Conservation (phyloP, 2,113 vertebrate genomes). For the Tragelaphus imberbis region DNA sequence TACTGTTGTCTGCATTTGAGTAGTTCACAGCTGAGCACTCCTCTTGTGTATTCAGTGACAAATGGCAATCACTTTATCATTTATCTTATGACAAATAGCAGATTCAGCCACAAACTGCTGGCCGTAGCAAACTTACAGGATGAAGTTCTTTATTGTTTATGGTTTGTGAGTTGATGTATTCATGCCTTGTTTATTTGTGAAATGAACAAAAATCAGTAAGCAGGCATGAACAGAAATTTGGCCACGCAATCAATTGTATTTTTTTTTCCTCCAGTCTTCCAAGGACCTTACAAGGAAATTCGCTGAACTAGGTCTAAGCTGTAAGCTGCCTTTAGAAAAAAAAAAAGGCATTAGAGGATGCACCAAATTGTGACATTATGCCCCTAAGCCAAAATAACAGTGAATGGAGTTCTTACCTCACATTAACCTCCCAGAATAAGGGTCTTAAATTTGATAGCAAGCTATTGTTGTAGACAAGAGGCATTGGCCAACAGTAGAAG, state of each 20-base stretch:
- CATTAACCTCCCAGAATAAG: constrained; percentile 81
- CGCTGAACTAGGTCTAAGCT: constrained; percentile 84
- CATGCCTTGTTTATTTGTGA: constrained; percentile 92
- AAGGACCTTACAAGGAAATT: constrained; percentile 85
- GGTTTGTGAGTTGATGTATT: constrained; percentile 91
- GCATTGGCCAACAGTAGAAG: constrained; percentile 60
- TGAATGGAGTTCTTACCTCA: constrained; percentile 80
- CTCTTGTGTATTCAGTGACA: constrained; percentile 87
- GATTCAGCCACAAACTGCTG: constrained; percentile 90
- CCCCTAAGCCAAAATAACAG: constrained; percentile 86
- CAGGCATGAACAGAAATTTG: constrained; percentile 87
- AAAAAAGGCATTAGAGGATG: constrained; percentile 84
- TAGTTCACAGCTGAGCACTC: constrained; percentile 83
- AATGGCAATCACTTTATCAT: constrained; percentile 91
- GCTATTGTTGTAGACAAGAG: constrained; percentile 74
- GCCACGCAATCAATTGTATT: constrained; percentile 82
- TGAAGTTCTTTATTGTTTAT: constrained; percentile 93
- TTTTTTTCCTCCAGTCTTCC: constrained; percentile 75
- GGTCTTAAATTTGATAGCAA: constrained; percentile 78
- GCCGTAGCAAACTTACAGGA: constrained; percentile 90
- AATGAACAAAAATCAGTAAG: constrained; percentile 90
- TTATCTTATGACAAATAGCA: constrained; percentile 92
- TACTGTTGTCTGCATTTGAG: constrained; percentile 79
- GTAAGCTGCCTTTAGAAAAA: constrained; percentile 77
- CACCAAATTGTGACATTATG: constrained; percentile 87